Base-by-base conservation (phyloP, 64 coral and sea anemone genomes). In the Montipora capricornis region DNA sequence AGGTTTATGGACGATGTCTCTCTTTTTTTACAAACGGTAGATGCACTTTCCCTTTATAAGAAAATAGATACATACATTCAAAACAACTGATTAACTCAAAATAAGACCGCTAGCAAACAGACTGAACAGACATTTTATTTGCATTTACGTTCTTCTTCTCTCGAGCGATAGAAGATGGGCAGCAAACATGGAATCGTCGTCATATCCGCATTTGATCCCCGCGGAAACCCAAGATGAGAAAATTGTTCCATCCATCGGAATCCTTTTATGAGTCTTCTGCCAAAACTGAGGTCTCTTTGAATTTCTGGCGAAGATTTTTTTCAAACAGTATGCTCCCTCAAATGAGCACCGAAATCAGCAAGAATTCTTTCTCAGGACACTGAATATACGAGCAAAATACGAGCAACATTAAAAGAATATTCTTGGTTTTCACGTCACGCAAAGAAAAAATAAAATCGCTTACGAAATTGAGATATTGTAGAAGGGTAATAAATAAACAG, bases 161-260 rank as follows among this genome's bases (percentile, higher is more conserved):
- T 59, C 55, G 55, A 59, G 55, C 55, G 55, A 59, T 70, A 70
- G 68, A 70, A 70, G 68, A 70, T 70, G 68, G 68, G 68, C 68
- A 70, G 68, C 68, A 70, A 70, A 70, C 68, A 70, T 70, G n/a
- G 68, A 70, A 70, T 70, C 68, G 14, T 12, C 14, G 13, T 12
- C 14, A 19, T 70, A 70, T 70, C 68, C 68, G 68, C 68, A 70
- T 19, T 70, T 70, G 68, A 70, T 70, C 55, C 55, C 12, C 55
- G 55, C 55, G 12, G 55, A 59, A 59, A 59, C 55, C 55, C 55
- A 59, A 59, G 68, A 70, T 19, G 68, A 70, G 68, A 17, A 4
- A 70, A 70, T 70, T 70, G 68, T 70, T 70, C 68, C 68, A 70
- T 70, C 68, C n/a, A 70, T 17, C 68, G 13, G n/a, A 70, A 70